These are phyloP conservation scores for Xanthia icteritia DNA, from an alignment of 2,888 invertebrate genomes.

Conservation along the genomic window DNA sequence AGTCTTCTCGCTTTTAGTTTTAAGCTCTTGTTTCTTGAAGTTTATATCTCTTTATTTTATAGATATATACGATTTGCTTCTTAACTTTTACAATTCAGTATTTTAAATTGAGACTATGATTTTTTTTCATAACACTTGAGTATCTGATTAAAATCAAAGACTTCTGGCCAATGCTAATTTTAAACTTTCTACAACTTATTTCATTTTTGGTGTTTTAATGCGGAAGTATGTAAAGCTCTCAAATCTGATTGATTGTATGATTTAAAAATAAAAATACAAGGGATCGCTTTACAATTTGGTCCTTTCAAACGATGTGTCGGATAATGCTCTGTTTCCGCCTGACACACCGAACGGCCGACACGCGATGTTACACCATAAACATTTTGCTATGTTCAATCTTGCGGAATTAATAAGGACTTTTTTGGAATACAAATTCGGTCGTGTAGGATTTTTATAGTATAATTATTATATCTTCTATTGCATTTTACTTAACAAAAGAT, in stretches of 20 bases:
- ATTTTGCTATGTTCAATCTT: slow-evolving; percentile 21
- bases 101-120: background rate
- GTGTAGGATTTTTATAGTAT: background rate
- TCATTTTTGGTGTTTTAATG: background rate
- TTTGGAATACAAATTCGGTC: background rate
- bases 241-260: background rate
- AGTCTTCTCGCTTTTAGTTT: background rate
- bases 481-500: background rate
- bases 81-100: background rate
- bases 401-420: slow-evolving; percentile 14
- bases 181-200: background rate
- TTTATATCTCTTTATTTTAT: background rate
- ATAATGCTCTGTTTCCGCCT: slow-evolving; percentile 38
- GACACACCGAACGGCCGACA: slow-evolving; percentile 20
- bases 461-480: background rate
- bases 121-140: background rate
- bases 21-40: background rate
- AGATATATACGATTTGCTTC: background rate
- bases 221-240: background rate
- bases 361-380: slow-evolving; percentile 32
- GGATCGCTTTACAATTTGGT: background rate
- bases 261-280: background rate
- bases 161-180: too few species aligned
- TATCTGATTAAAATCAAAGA: too few species aligned
- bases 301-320: slow-evolving; percentile 19